These are phyloP conservation scores for Dasypolia templi DNA, from an alignment of 2,888 invertebrate species.

Conservation along the genomic window DNA sequence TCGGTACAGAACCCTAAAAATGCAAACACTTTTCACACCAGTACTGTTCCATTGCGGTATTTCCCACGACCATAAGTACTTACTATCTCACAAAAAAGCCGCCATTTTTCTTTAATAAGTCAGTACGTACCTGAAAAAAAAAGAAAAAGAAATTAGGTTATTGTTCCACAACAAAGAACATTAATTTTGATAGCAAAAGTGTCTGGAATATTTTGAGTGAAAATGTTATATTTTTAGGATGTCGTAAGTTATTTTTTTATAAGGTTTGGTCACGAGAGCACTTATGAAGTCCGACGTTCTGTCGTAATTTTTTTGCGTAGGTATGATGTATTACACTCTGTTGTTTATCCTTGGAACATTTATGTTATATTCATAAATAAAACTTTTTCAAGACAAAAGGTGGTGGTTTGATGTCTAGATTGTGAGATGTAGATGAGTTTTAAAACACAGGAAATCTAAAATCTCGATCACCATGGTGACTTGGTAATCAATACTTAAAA, in stretches of 20 bases:
- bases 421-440: background rate
- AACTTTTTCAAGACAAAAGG: background rate
- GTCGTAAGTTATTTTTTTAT: conserved; percentile 33
- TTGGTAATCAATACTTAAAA: too few relatives aligned
- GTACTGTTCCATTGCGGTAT: conserved; percentile 3
- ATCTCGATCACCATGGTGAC: background rate
- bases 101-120: conserved; percentile 27
- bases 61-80: conserved; percentile 15
- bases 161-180: conserved; percentile 21
- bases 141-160: conserved; percentile 50
- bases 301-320: background rate
- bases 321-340: background rate
- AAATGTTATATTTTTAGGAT: conserved; percentile 29
- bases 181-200: conserved; percentile 29
- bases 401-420: background rate
- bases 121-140: conserved; percentile 63
- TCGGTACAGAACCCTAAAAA: too few relatives aligned
- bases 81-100: conserved; percentile 9
- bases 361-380: background rate
- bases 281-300: conserved; percentile 6
- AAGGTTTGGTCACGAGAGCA: conserved; percentile 17
- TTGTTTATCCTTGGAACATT: background rate
- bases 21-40: background rate
- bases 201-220: conserved; percentile 33
- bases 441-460: background rate